Base-by-base conservation (phyloP, 64 coral and sea anemone species). In the Dendrophyllia cribrosa region DNA sequence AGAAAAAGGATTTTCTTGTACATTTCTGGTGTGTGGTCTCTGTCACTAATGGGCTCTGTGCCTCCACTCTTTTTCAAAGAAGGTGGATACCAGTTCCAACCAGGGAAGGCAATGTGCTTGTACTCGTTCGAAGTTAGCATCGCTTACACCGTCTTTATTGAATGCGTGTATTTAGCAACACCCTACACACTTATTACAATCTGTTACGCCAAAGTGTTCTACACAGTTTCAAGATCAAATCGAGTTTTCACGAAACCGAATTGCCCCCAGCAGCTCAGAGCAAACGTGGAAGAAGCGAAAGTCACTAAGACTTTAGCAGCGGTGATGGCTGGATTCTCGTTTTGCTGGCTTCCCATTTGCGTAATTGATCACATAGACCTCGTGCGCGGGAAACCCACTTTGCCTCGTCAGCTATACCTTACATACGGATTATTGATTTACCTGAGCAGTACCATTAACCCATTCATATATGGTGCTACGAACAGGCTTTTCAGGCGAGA, bases 81-180 rank as follows among this genome's bases (percentile, higher is more conserved):
- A 6, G 88, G 75, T 10, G 34, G 65, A 22, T 90, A 79, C 64
- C 10, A 63, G 5, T 91, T 91, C 17, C 77, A 82, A 19, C 76
- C 89, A 4, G 89, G 89, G 3, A 82, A 91, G 50, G 89, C 89
- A 17, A 78, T 91, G 43, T 91, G 89, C n/a, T n/a, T 91, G 77
- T 82, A 82, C 52, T 24, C 62, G 2, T 91, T 91, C 16, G 76
- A 91, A 51, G 43, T 44, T 26, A 82, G 66, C 78, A 26, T 82
- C 11, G 43, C 76, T 55, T 91, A 68, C 49, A 82, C 77, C 15
- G 64, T 90, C 12, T 90, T 90, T 46, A 47, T 90, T 58, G 88
- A 80, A 12, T 43, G 65, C 21, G 73, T 90, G 25, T 90, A 78
- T 49, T 13, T 90, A 9, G 88, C 25, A 63, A 58, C 49, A 14